These are phyloP conservation scores for Chesias legatella DNA, from an alignment of 2,888 invertebrate species.

Conservation along the genomic window DNA sequence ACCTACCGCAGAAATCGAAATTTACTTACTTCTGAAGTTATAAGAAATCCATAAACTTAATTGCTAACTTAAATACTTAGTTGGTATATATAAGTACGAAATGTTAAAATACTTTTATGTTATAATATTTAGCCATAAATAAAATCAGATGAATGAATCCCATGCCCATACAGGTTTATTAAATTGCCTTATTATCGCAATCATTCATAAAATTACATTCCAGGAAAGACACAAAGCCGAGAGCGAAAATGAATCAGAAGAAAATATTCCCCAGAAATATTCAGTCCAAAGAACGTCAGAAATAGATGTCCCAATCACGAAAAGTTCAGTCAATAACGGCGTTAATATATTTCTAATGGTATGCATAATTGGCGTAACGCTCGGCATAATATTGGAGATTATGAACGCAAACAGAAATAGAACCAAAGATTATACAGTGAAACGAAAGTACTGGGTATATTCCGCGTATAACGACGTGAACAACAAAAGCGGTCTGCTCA, in stretches of 20 bases:
- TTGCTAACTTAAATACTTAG: too few species aligned
- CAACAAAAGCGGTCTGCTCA: conserved; percentile 83
- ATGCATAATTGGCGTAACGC: conserved; percentile 56
- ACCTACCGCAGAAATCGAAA: too few species aligned
- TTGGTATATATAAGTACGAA: too few species aligned
- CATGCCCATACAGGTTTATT: too few species aligned
- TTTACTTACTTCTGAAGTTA: too few species aligned
- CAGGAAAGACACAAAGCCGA: conserved; percentile 28
- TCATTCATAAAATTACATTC: conserved; percentile 15
- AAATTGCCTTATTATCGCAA: neutral
- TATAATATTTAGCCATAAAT: too few species aligned
- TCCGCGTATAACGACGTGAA: conserved; percentile 77
- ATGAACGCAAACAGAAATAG: conserved; percentile 45
- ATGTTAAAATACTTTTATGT: too few species aligned
- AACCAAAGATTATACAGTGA: conserved; percentile 15
- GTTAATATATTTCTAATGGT: conserved; percentile 51
- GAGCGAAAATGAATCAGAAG: conserved; percentile 18
- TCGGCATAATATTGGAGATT: conserved; percentile 57
- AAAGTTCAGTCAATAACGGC: conserved; percentile 28
- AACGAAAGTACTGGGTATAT: conserved; percentile 80
- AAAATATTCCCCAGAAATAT: conserved; percentile 17
- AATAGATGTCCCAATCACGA: conserved; percentile 17
- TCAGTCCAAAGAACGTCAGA: conserved; percentile 13
- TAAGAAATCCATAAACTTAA: too few species aligned
- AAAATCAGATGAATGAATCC: too few species aligned